phyloP scores from a whole-genome alignment of 2,113 vertebrate species.

The Riparia riparia region DNA sequence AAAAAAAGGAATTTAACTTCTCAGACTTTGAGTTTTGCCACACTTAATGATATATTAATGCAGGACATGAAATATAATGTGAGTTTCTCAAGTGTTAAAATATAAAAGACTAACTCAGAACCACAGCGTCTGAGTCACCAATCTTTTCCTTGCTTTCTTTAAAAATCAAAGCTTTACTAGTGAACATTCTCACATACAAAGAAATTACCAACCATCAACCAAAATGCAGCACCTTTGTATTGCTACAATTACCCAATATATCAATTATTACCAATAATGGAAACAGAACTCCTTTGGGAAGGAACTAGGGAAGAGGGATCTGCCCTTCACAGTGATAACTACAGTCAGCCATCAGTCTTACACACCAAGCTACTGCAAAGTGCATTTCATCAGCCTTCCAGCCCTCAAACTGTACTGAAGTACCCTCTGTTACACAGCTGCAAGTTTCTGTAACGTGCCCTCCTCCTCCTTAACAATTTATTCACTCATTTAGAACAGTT shows the following conservation, averaged over 20 bases:
- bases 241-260: not conserved
- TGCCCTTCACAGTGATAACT: not conserved
- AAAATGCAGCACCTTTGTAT: not conserved
- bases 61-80: not conserved
- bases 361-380: not conserved
- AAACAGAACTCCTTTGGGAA: not conserved
- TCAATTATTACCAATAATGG: not conserved
- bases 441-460: not conserved
- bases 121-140: not conserved
- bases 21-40: not conserved
- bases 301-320: not conserved
- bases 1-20: not conserved
- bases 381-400: not conserved
- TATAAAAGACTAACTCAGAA: not conserved
- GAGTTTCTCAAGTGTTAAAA: not conserved
- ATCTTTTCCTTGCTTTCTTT: not conserved
- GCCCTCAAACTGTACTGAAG: not conserved
- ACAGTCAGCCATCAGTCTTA: not conserved
- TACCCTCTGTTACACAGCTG: not conserved
- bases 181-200: not conserved
- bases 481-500: conserved; percentile 9
- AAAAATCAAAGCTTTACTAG: not conserved
- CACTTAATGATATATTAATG: not conserved
- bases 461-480: not conserved
- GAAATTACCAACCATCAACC: not conserved